A percentile compares a stretch with the other conserved stretches of the same genome.
Evolutionary conservation across 2,113 vertebrate species (phyloP).

Genomic region (Saccopteryx bilineata): DNA sequence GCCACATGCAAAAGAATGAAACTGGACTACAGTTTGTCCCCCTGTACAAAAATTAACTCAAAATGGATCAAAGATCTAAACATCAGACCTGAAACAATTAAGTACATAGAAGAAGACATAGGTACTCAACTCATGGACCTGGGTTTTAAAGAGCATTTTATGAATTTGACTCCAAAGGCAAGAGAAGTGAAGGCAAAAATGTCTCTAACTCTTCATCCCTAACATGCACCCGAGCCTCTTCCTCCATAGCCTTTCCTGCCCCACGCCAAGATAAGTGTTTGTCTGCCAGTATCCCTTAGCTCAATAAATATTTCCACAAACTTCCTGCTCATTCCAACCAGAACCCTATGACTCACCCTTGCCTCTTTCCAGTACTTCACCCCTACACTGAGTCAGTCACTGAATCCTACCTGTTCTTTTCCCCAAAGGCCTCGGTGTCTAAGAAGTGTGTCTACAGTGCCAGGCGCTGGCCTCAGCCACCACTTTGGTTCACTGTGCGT

Average conservation of each 20-base stretch:
- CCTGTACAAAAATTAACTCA: no score
- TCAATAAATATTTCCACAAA: not conserved
- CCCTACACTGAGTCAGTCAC: not conserved
- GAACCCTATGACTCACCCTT: not conserved
- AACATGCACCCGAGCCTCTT: not conserved
- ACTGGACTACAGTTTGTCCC: no score
- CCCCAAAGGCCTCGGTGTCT: not conserved
- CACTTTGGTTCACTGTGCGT: fast-evolving
- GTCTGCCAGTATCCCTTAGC: not conserved
- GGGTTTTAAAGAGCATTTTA: no score
- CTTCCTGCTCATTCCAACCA: not conserved
- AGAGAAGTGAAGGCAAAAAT: no score
- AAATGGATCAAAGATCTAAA: no score
- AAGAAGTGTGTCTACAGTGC: not conserved
- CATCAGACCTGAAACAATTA: no score
- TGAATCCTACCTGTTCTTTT: not conserved
- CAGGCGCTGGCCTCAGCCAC: fast-evolving
- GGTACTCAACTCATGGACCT: no score
- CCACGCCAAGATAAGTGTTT: not conserved
- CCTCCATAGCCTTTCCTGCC: not conserved
- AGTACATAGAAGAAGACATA: no score
- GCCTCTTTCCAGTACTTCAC: not conserved
- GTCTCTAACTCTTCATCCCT: not conserved
- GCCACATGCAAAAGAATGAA: no score
- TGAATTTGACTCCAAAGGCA: no score